Percentiles rank a stretch among this genome's conserved stretches.
Conservation (phyloP, 2,888 invertebrate genomes). For the Limnephilus rhombicus region DNA sequence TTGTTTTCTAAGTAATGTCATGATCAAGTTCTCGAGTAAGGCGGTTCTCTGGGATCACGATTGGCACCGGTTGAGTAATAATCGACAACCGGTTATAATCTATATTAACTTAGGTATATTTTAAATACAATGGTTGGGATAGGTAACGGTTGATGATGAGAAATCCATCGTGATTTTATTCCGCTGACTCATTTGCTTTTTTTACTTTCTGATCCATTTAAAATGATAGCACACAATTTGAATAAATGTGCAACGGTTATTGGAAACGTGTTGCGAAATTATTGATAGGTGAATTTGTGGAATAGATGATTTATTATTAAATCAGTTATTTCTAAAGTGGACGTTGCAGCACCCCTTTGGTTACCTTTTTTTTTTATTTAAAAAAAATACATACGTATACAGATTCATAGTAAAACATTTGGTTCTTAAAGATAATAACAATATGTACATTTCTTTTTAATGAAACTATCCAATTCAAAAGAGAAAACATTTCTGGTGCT, state of each 20-base stretch:
- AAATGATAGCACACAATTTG: not conserved
- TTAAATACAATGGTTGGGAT: not conserved
- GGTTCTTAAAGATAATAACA: no score
- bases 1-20: not conserved
- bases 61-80: not conserved
- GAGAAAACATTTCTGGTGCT: no score
- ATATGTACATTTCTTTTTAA: no score
- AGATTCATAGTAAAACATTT: no score
- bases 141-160: not conserved
- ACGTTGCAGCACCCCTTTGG: not conserved
- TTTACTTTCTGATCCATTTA: not conserved
- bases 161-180: not conserved
- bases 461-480: no score
- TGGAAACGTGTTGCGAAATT: not conserved
- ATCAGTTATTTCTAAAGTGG: not conserved
- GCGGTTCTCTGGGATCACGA: not conserved
- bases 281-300: not conserved
- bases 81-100: not conserved
- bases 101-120: not conserved
- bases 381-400: no score
- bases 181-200: not conserved
- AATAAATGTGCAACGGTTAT: not conserved
- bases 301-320: not conserved
- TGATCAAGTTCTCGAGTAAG: not conserved
- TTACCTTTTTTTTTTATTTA: no score